Evolutionary conservation across 2,888 invertebrate species (phyloP).

Genomic region (Ctena decussata): DNA sequence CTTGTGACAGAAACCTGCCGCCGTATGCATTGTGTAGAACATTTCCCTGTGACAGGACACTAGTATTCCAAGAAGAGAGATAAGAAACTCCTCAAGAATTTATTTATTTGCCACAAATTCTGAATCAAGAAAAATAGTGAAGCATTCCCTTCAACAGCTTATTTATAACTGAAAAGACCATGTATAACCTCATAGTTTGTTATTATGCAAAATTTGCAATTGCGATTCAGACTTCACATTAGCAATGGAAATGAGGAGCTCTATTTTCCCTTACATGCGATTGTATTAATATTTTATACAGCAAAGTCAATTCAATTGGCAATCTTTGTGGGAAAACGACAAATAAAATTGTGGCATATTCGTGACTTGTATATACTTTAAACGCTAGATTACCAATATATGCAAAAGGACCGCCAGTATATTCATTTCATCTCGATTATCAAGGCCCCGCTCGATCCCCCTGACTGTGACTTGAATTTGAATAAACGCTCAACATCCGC

Average conservation of each 20-base stretch:
- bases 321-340: slow-evolving; percentile 59
- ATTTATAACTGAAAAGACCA: slow-evolving; percentile 62
- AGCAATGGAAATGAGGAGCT: slow-evolving; percentile 68
- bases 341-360: slow-evolving; percentile 65
- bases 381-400: slow-evolving; percentile 65
- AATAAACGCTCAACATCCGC: slow-evolving; percentile 55
- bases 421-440: slow-evolving; percentile 66
- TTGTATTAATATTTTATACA: slow-evolving; percentile 72
- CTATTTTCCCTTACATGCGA: slow-evolving; percentile 63
- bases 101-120: background rate
- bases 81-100: background rate
- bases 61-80: background rate
- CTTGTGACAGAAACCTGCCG: background rate
- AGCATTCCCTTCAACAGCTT: slow-evolving; percentile 14
- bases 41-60: background rate
- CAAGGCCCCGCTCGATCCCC: slow-evolving; percentile 33
- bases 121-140: background rate
- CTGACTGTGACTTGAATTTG: slow-evolving; percentile 64
- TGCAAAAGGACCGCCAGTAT: slow-evolving; percentile 66
- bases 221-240: slow-evolving; percentile 69
- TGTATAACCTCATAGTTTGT: slow-evolving; percentile 64
- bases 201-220: slow-evolving; percentile 70
- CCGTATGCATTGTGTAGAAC: background rate
- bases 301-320: slow-evolving; percentile 64
- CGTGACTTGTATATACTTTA: slow-evolving; percentile 70